Percentiles rank a stretch among this genome's conserved stretches.
phyloP scores from a whole-genome alignment of 2,113 vertebrate genomes.

The Eulacestoma nigropectus region DNA sequence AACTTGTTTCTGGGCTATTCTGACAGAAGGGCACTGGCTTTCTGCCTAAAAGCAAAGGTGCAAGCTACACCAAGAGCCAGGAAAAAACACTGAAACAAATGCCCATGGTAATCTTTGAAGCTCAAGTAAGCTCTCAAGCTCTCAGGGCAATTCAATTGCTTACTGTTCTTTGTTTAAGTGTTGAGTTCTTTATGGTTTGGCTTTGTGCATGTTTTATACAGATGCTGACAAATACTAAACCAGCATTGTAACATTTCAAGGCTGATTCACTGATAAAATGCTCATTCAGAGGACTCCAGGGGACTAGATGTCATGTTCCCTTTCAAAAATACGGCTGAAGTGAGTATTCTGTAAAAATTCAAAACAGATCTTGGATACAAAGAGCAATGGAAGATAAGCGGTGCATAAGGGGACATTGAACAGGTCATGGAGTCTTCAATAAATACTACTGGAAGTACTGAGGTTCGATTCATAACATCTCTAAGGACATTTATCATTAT shows the following conservation, averaged over 20 bases:
- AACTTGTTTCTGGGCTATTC: not conserved
- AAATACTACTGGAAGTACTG: constrained; percentile 4
- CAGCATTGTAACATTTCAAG: not conserved
- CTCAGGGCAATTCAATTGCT: not conserved
- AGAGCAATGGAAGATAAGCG: constrained; percentile 5
- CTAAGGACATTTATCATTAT: constrained; percentile 37
- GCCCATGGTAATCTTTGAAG: not conserved
- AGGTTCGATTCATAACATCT: constrained; percentile 37
- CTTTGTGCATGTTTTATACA: not conserved
- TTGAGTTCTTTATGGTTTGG: constrained; percentile 18
- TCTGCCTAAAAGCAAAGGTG: not conserved
- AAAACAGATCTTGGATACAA: constrained; percentile 41
- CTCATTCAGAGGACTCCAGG: not conserved
- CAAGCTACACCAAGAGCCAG: not conserved
- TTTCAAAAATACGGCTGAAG: constrained; percentile 24
- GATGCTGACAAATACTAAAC: not conserved
- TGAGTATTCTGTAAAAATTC: constrained; percentile 31
- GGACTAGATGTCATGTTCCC: constrained; percentile 11
- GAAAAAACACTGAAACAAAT: not conserved
- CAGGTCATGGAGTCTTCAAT: constrained; percentile 2
- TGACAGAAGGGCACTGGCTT: not conserved
- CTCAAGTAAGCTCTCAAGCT: not conserved
- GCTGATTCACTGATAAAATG: constrained; percentile 26
- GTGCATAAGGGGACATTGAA: not conserved
- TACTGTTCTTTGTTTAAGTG: not conserved